Evolutionary conservation across 2,888 invertebrate species (phyloP).

Genomic region (Lampropteryx suffumata): DNA sequence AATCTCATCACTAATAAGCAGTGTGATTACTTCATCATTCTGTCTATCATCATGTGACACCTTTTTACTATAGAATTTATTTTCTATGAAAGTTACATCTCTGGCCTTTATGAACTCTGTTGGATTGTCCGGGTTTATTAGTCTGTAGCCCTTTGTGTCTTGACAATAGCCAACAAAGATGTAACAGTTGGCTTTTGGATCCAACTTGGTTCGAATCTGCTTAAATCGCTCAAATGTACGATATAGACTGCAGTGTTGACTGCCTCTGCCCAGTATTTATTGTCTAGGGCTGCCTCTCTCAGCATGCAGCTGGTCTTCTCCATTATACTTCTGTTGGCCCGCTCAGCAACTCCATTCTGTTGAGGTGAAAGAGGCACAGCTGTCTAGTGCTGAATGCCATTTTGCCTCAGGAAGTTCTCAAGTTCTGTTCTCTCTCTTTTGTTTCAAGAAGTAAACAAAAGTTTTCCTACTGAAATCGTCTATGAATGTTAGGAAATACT

Average conservation of each 20-base stretch:
- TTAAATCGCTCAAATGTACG: too few species aligned
- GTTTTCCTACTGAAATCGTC: too few species aligned
- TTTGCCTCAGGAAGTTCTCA: neutral
- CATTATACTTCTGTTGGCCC: neutral
- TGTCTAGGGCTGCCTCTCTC: neutral
- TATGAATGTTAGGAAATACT: too few species aligned
- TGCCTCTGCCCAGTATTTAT: too few species aligned
- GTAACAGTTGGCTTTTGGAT: neutral
- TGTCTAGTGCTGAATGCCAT: neutral
- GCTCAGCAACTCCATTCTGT: neutral
- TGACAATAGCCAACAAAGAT: neutral
- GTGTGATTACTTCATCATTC: too few species aligned
- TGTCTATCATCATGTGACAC: too few species aligned
- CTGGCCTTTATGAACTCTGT: neutral
- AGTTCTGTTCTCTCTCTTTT: too few species aligned
- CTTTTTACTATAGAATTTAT: neutral
- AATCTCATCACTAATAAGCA: too few species aligned
- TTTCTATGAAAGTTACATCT: neutral
- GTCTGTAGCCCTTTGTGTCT: neutral
- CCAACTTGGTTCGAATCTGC: too few species aligned
- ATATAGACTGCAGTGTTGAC: neutral
- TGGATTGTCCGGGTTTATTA: neutral
- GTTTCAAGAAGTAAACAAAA: too few species aligned
- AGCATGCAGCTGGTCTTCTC: slow-evolving; percentile 9
- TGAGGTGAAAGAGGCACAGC: neutral